Evolutionary conservation across 2,888 invertebrate genomes (phyloP).

Genomic region (Drosophila engyochracea): DNA sequence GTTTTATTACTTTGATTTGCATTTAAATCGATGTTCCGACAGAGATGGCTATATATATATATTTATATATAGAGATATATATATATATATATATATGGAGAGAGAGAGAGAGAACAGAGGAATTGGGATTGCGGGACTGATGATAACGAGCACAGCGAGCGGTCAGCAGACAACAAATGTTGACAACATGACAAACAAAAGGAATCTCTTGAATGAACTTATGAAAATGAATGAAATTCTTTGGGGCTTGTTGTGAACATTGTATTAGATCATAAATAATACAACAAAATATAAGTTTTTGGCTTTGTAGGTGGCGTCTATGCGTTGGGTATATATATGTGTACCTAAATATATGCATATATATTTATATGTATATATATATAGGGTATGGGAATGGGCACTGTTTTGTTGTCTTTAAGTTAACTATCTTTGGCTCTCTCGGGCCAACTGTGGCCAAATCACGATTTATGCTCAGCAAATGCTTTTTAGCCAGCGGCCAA

Average conservation of each 20-base stretch:
- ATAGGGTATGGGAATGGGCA: slow-evolving; percentile 11
- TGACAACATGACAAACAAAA: slow-evolving; percentile 60
- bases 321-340: background rate
- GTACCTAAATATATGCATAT: background rate
- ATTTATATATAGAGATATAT: slow-evolving; percentile 12
- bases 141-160: slow-evolving; percentile 74
- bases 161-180: slow-evolving; percentile 65
- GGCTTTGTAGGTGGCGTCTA: slow-evolving; percentile 57
- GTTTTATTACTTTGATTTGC: slow-evolving; percentile 84
- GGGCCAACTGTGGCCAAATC: slow-evolving; percentile 49
- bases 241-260: slow-evolving; percentile 17
- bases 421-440: slow-evolving; percentile 39
- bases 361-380: background rate
- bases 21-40: slow-evolving; percentile 80
- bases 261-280: slow-evolving; percentile 82
- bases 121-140: slow-evolving; percentile 38
- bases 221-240: slow-evolving; percentile 39
- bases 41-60: slow-evolving; percentile 42
- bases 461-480: slow-evolving; percentile 76
- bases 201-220: slow-evolving; percentile 55
- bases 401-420: slow-evolving; percentile 4
- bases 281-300: slow-evolving; percentile 1
- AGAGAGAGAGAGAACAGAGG: background rate
- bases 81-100: background rate
- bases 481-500: slow-evolving; percentile 71